Evolutionary conservation across 2,113 vertebrate genomes (phyloP).

Genomic region (Heloderma charlesbogerti): DNA sequence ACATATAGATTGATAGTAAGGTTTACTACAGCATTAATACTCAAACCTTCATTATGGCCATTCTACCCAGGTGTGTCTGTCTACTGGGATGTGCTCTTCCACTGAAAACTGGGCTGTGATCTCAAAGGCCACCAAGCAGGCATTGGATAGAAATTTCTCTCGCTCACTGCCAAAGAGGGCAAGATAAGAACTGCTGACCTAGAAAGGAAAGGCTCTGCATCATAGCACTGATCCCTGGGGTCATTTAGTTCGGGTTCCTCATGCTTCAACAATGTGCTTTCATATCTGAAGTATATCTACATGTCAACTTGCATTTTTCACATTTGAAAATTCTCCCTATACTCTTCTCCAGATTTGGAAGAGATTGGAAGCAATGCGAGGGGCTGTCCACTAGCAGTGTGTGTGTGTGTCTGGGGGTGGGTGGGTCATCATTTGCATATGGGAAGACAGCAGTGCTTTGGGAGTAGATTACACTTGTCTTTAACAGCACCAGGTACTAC

Average conservation of each 20-base stretch:
- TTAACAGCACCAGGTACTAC: conserved; percentile 38
- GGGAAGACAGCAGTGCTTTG: conserved; percentile 53
- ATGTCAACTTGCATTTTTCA: conserved; percentile 57
- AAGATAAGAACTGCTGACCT: neutral
- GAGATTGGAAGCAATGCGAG: conserved; percentile 47
- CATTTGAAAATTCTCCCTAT: conserved; percentile 56
- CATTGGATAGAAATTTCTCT: neutral
- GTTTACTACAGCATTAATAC: neutral
- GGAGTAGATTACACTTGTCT: conserved; percentile 17
- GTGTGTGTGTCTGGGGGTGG: neutral
- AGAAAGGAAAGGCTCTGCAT: neutral
- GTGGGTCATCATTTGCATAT: conserved; percentile 55
- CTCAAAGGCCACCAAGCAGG: fast-evolving
- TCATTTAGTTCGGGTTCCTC: neutral
- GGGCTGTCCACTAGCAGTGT: conserved; percentile 48
- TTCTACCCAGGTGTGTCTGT: neutral
- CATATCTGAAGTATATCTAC: conserved; percentile 18
- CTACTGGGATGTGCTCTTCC: fast-evolving
- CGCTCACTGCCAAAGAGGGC: neutral
- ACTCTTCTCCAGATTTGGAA: conserved; percentile 52
- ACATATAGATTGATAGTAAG: neutral
- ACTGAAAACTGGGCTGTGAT: fast-evolving
- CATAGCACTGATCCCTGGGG: fast-evolving
- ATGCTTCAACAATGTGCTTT: conserved; percentile 1
- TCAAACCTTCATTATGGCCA: neutral